Percentiles rank a stretch among this genome's conserved stretches.
Conservation (phyloP, 2,888 invertebrate genomes). For the Craniophora ligustri region DNA sequence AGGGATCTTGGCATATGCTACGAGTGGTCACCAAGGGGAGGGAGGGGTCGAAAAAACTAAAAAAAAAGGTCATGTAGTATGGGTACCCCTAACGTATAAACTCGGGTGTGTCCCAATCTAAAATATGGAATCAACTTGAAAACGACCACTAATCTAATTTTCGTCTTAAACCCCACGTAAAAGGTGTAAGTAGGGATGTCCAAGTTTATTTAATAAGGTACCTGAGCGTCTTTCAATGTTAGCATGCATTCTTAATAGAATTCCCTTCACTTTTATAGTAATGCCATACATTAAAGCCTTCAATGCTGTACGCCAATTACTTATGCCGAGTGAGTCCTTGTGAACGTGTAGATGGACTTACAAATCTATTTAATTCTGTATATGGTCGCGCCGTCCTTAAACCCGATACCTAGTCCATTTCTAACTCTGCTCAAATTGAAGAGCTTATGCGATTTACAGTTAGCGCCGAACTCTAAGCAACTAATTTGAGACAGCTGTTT, state of each 20-base stretch:
- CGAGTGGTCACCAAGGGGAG: no score
- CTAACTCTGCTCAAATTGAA: not conserved
- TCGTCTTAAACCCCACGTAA: slow-evolving; percentile 18
- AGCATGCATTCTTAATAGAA: no score
- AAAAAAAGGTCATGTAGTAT: no score
- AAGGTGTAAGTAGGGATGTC: slow-evolving; percentile 4
- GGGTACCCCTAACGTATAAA: no score
- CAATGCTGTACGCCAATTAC: not conserved
- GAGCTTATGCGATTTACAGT: slow-evolving; percentile 15
- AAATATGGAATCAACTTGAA: slow-evolving; percentile 42
- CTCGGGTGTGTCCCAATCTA: slow-evolving; percentile 32
- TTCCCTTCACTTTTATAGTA: not conserved
- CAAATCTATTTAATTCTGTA: not conserved
- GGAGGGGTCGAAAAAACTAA: no score
- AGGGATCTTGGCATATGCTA: no score
- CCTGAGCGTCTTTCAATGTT: not conserved
- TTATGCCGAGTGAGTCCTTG: not conserved
- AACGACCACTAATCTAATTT: slow-evolving; percentile 42
- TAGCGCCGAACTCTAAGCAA: not conserved
- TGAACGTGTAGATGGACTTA: not conserved
- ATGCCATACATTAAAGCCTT: not conserved
- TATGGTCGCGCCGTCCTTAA: not conserved
- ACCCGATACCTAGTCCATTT: not conserved
- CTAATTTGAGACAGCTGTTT: slow-evolving; percentile 11
- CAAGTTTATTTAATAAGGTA: slow-evolving; percentile 12